Evolutionary conservation across 1,140 invertebrate species (phyloP), one percentile per base, ranked within the genome.

Genomic region (Eufriesea mexicana): DNA sequence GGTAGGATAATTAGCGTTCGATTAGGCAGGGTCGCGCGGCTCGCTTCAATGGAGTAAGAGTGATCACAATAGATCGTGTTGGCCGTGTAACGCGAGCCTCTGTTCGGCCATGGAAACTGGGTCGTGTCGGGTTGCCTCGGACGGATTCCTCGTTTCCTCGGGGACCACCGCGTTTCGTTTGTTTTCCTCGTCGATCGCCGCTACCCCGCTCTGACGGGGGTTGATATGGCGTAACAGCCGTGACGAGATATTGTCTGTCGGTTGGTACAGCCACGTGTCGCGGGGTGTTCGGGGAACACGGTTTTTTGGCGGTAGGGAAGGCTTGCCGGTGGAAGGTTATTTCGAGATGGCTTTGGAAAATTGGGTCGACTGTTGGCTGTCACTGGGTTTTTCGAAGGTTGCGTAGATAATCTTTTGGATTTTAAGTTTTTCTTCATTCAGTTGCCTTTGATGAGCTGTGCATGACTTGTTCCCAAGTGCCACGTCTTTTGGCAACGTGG

Each of bases 1-100:
- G 25, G 54, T 75, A 82, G 79, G 79, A 76, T 82, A 82, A 82
- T 82, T 82, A 82, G 79, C 45, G 79, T 75, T 82, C 79, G 73
- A 82, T 82, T 55, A 76, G 61, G 23, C 68, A 49, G 72, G 59
- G 72, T 47, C 72, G 61, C 61, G 61, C 16, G 16, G 14, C 49
- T 42, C n/a, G 25, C 25, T 47, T 42, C 62, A 42, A 28, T 47
- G 35, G 28, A 54, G 18, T 57, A 68, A 76, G 73, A 67, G 75
- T 49, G 61, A 82, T 82, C 62, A 76, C 62, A 82, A 82, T 82
- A 49, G 47, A 20, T 14, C 51, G 68, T 54, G 62, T 68, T 68
- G 71, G 28, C 35, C 55, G 54, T 57, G 54, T 57, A 42, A 55
- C 25, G 28, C 20, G 49, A 10, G 14, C 20, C 70, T 35, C 25